phyloP scores from a whole-genome alignment of 2,113 vertebrate species.

The Hystrix brachyura region DNA sequence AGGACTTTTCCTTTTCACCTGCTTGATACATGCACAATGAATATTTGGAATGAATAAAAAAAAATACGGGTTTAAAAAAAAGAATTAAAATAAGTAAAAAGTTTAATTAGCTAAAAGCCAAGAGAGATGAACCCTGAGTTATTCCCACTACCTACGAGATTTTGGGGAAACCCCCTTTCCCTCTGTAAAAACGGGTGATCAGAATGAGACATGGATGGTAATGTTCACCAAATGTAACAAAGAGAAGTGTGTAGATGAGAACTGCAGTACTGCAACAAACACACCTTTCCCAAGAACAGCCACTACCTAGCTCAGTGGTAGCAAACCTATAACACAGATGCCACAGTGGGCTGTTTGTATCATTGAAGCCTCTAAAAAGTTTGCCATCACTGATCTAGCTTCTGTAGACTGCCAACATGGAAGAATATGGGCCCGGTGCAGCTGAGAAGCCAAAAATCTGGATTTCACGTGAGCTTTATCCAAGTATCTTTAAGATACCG shows the following conservation, averaged over 20 bases:
- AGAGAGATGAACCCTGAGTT: conserved; percentile 5
- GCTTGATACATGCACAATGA: background rate
- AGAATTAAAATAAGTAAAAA: background rate
- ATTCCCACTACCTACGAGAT: background rate
- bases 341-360: background rate
- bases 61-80: background rate
- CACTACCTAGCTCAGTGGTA: background rate
- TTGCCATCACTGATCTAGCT: background rate
- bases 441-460: background rate
- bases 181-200: background rate
- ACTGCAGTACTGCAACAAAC: background rate
- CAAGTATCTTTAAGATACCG: background rate
- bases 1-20: background rate
- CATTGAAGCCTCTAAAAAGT: background rate
- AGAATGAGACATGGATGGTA: background rate
- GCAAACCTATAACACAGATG: background rate
- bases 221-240: background rate
- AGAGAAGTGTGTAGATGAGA: background rate
- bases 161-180: background rate
- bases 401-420: background rate
- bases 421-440: background rate
- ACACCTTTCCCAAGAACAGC: background rate
- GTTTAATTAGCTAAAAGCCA: conserved; percentile 33
- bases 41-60: conserved; percentile 36
- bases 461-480: conserved; percentile 7